A percentile compares a stretch with the other conserved stretches of the same genome.
Evolutionary conservation across 2,888 invertebrate genomes (phyloP).

Genomic region (Rhodophaea formosa): DNA sequence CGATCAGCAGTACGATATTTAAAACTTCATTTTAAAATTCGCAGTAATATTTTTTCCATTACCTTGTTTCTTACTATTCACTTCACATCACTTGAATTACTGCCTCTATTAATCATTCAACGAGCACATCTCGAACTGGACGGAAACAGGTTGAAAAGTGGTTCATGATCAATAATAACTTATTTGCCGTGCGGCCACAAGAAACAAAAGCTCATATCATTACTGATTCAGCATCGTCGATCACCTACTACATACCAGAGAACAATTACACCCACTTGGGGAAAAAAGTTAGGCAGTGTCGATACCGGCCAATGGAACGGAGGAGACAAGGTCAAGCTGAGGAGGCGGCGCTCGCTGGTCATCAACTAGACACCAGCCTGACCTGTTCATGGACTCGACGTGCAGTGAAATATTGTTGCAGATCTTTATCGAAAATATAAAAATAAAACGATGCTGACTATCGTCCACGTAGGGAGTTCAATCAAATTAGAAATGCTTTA

Average conservation of each 20-base stretch:
- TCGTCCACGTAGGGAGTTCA: no score
- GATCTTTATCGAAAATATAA: neutral
- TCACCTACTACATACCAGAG: slow-evolving; percentile 20
- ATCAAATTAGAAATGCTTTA: no score
- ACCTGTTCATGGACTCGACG: neutral
- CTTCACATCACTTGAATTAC: slow-evolving; percentile 6
- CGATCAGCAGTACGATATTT: neutral
- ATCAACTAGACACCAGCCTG: slow-evolving; percentile 6
- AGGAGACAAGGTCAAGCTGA: slow-evolving; percentile 24
- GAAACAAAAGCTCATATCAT: slow-evolving; percentile 18
- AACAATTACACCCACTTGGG: slow-evolving; percentile 26
- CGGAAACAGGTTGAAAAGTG: slow-evolving; percentile 6
- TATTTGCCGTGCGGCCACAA: slow-evolving; percentile 5
- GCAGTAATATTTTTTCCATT: neutral
- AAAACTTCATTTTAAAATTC: neutral
- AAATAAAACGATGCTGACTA: neutral
- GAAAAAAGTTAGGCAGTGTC: slow-evolving; percentile 24
- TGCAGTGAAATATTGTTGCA: neutral
- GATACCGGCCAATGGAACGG: slow-evolving; percentile 29
- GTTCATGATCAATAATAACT: slow-evolving; percentile 15
- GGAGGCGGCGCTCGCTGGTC: slow-evolving; percentile 25
- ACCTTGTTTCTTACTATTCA: neutral
- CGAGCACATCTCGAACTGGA: slow-evolving; percentile 1
- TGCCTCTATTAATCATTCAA: slow-evolving; percentile 11
- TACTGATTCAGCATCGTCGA: slow-evolving; percentile 21